These are phyloP conservation scores for Trachelus troglodyta DNA, from an alignment of 2,888 invertebrate genomes.

Conservation along the genomic window DNA sequence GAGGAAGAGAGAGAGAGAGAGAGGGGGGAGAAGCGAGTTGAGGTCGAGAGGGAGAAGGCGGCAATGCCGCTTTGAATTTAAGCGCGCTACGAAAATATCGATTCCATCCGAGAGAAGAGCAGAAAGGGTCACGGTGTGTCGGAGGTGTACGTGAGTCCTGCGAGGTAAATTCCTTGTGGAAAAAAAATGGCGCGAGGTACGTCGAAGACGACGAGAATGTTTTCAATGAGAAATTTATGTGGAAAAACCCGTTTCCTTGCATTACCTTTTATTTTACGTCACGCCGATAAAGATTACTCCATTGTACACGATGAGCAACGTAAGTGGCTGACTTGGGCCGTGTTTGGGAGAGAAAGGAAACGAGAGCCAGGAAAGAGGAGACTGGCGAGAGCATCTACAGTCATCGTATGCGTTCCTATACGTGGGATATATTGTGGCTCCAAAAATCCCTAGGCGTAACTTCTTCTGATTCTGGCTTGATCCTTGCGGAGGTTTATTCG, in stretches of 20 bases:
- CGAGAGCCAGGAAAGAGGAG: not conserved
- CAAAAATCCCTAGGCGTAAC: not conserved
- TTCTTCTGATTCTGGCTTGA: not conserved
- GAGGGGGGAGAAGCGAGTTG: not conserved
- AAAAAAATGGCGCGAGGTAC: not conserved
- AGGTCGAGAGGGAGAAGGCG: conserved; percentile 18
- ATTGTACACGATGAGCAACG: not conserved
- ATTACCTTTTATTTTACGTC: not conserved
- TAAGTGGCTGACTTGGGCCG: not conserved
- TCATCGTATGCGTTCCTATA: not conserved
- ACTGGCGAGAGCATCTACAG: not conserved
- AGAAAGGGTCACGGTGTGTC: conserved; percentile 6
- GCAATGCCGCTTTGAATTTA: conserved; percentile 6
- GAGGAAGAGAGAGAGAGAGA: conserved; percentile 7
- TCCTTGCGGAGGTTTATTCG: not conserved
- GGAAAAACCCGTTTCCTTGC: not conserved
- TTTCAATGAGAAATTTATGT: not conserved
- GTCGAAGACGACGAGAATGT: not conserved
- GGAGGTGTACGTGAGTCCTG: not conserved
- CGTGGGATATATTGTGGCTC: not conserved
- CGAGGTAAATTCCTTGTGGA: not conserved
- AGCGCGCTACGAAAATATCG: not conserved
- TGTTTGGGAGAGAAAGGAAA: not conserved
- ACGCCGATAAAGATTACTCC: not conserved
- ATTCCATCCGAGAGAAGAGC: conserved; percentile 2